Percentiles rank a stretch among this genome's conserved stretches.
Evolutionary conservation across 2,888 invertebrate genomes (phyloP).

Genomic region (Drosophila macrospina): DNA sequence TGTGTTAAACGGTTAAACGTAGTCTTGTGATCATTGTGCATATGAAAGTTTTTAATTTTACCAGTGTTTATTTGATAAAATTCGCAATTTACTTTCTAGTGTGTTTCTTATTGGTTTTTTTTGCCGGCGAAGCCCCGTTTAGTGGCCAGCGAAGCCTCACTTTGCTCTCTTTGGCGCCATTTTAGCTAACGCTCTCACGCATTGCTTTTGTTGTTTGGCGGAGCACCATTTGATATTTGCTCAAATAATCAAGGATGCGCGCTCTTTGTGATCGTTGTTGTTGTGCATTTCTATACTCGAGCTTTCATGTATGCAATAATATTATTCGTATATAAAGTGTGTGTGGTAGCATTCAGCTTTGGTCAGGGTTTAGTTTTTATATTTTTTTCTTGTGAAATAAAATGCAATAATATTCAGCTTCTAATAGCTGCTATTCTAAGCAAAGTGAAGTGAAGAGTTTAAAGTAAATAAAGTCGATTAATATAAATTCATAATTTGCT

Average conservation of each 20-base stretch:
- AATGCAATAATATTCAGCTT: not conserved
- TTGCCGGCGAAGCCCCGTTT: too few species aligned
- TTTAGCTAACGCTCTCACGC: not conserved
- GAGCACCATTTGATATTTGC: too few species aligned
- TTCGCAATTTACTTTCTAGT: not conserved
- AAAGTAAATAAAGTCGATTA: too few species aligned
- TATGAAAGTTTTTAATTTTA: not conserved
- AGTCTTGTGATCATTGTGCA: not conserved
- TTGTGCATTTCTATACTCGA: too few species aligned
- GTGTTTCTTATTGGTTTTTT: not conserved
- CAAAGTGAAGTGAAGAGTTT: too few species aligned
- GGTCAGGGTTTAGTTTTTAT: not conserved
- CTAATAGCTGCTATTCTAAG: too few species aligned
- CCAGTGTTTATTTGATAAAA: slow-evolving; percentile 3
- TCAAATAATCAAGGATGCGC: too few species aligned
- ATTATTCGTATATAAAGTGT: too few species aligned
- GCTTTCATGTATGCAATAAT: not conserved
- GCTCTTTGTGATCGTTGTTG: not conserved
- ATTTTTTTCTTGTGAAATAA: slow-evolving; percentile 1
- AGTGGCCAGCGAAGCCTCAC: too few species aligned
- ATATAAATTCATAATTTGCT: too few species aligned
- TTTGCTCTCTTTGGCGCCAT: not conserved
- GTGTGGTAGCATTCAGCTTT: not conserved
- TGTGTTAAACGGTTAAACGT: not conserved
- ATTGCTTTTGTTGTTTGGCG: not conserved